Evolutionary conservation across 2,113 vertebrate species (phyloP), one percentile per base, ranked within the genome.

Genomic region (Thamnaconus septentrionalis): DNA sequence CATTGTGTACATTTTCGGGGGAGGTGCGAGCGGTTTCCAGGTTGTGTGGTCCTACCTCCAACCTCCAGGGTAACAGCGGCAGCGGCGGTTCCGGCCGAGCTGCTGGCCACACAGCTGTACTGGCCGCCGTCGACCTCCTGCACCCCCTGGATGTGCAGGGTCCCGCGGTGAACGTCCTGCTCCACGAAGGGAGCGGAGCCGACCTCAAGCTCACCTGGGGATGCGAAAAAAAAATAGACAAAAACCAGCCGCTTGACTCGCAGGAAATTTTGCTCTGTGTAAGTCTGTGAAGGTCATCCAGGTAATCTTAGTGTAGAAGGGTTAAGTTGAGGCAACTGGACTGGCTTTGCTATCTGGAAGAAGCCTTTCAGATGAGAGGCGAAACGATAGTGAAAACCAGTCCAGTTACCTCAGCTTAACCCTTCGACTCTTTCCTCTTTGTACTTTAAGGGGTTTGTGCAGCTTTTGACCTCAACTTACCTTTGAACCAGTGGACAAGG

Each of bases 401-500:
- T 2, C 18, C 18, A 31, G 18, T 31, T 31, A 31, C 18, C 1
- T 31, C 18, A 31, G 18, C 18, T 31, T 31, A 31, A 31, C 18
- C 1, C 18, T 31, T 31, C 18, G 18, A 31, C 18, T 12, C 5
- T 8, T 1, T 45, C 4, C 39, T 12, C 48, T 63, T 61, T 40
- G 59, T 5, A 41, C 46, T 18, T 5, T 10, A 4, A 18, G 8
- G 18, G 5, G 4, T 5, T 4, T 50, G 8, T 11, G 48, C 18
- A 31, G 18, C 43, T 63, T 73, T 54, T 73, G 41, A 64, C 43
- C 7, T 41, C 2, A 46, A 9, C 63, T 77, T 80, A 96, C 96
- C 95, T 94, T 94, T 95, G 79, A 93, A 93, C 96, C 96, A 98
- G 7, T 60, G 65, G 3, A 98, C n/a, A 4, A 85, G 85, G 4